phyloP scores from a whole-genome alignment of 2,797 vertebrate genomes.

The Leptatherina wallacei region DNA sequence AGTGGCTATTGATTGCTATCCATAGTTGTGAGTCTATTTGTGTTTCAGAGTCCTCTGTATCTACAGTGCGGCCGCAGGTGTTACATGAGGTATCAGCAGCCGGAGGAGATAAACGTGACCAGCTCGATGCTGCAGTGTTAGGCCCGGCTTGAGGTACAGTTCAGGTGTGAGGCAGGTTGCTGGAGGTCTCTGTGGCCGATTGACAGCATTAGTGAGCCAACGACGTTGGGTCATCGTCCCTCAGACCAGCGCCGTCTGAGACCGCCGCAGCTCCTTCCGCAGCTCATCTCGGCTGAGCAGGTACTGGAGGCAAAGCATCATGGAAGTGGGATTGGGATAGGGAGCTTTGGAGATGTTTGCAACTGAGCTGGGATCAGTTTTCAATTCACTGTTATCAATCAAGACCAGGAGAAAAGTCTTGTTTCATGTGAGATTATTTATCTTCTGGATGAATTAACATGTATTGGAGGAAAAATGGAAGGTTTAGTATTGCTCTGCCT shows the following conservation, averaged over 20 bases:
- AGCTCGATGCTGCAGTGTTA: slow-evolving; percentile 36
- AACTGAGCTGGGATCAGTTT: slow-evolving; percentile 42
- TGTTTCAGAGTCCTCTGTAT: not conserved
- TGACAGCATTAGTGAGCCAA: slow-evolving; percentile 42
- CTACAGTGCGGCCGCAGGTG: slow-evolving; percentile 2
- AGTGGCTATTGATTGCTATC: slow-evolving; percentile 7
- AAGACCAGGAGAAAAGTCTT: not conserved
- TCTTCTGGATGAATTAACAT: not conserved
- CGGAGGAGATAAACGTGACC: slow-evolving; percentile 11
- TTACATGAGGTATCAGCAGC: slow-evolving; percentile 47
- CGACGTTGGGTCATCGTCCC: slow-evolving; percentile 21
- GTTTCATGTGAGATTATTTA: not conserved
- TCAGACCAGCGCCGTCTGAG: slow-evolving; percentile 74
- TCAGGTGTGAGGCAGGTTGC: slow-evolving; percentile 25
- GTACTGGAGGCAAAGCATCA: slow-evolving; percentile 86
- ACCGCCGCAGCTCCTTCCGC: slow-evolving; percentile 83
- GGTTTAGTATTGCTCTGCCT: not conserved
- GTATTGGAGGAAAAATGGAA: not conserved
- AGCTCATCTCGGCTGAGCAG: slow-evolving; percentile 89
- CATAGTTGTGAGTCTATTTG: slow-evolving; percentile 2
- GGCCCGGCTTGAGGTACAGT: slow-evolving; percentile 10
- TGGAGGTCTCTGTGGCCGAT: slow-evolving; percentile 35
- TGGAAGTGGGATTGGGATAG: slow-evolving; percentile 56
- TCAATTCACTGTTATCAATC: not conserved
- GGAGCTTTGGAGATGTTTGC: slow-evolving; percentile 27